These are phyloP conservation scores for Trissolcus brochymenae DNA, from an alignment of 2,888 invertebrate species.

Conservation along the genomic window DNA sequence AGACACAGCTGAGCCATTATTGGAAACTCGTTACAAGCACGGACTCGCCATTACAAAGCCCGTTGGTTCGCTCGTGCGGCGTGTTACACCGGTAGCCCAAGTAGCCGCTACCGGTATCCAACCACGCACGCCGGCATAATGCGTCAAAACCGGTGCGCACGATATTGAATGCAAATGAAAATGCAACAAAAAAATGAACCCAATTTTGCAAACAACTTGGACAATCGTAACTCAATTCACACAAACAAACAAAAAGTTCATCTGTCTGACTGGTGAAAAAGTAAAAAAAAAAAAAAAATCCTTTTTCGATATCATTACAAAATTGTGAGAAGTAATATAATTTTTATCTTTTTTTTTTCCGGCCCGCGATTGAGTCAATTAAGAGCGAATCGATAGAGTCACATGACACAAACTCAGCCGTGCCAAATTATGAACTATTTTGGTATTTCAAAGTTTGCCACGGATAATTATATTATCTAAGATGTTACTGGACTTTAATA, in stretches of 20 bases:
- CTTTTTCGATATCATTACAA: too few species aligned
- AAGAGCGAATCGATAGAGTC: not conserved
- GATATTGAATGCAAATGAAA: not conserved
- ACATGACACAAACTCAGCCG: not conserved
- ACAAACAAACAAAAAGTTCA: too few species aligned
- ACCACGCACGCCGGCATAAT: conserved; percentile 42
- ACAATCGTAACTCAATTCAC: too few species aligned
- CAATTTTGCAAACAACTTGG: not conserved
- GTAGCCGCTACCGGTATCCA: conserved; percentile 43
- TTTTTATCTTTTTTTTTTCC: too few species aligned
- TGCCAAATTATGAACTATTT: conserved; percentile 22
- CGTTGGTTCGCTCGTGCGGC: conserved; percentile 42
- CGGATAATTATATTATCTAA: conserved; percentile 29
- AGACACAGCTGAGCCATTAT: conserved; percentile 75
- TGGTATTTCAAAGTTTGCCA: conserved; percentile 27
- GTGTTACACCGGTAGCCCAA: conserved; percentile 53
- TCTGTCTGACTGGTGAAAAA: too few species aligned
- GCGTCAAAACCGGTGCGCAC: conserved; percentile 16
- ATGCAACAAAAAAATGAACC: not conserved
- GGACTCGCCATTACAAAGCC: conserved; percentile 69
- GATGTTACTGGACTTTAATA: conserved; percentile 32
- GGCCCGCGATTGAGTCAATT: not conserved
- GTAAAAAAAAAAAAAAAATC: too few species aligned
- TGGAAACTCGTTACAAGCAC: conserved; percentile 76
- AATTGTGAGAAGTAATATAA: too few species aligned